These are phyloP conservation scores for Mamestra brassicae DNA, from an alignment of 2,888 invertebrate genomes.

Conservation along the genomic window DNA sequence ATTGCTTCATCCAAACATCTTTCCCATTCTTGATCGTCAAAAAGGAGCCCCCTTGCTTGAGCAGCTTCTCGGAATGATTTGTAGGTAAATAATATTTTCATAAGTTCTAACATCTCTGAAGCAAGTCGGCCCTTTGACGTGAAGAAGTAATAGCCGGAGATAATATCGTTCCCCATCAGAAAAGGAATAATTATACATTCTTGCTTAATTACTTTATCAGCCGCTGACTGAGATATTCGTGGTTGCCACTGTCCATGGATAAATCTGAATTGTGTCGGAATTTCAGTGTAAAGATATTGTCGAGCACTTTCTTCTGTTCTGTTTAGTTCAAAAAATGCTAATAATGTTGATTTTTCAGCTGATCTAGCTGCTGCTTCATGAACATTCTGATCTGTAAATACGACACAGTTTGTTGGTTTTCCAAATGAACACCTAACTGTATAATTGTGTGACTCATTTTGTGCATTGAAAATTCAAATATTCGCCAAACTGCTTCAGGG, in stretches of 20 bases:
- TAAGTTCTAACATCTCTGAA: conserved; percentile 50
- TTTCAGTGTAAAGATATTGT: conserved; percentile 56
- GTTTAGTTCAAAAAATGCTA: conserved; percentile 50
- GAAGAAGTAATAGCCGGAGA: conserved; percentile 62
- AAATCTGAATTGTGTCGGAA: conserved; percentile 55
- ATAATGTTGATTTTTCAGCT: conserved; percentile 49
- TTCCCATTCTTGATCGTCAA: conserved; percentile 1
- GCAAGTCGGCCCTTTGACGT: conserved; percentile 59
- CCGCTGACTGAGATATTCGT: conserved; percentile 58
- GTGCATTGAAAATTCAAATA: no score
- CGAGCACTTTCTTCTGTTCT: conserved; percentile 48
- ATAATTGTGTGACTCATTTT: no score
- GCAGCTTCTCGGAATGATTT: conserved; percentile 3
- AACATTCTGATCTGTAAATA: conserved; percentile 31
- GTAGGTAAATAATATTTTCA: conserved; percentile 51
- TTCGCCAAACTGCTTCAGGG: no score
- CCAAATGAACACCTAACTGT: conserved; percentile 60
- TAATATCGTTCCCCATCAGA: conserved; percentile 59
- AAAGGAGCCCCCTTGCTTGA: background rate
- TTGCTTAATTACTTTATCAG: conserved; percentile 42
- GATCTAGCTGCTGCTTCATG: conserved; percentile 53
- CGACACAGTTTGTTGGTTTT: conserved; percentile 60
- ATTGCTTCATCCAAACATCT: conserved; percentile 30
- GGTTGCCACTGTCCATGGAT: conserved; percentile 52
- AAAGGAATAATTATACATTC: conserved; percentile 56